A percentile compares a stretch with the other conserved stretches of the same genome.
These are phyloP conservation scores for Bombus impatiens DNA, from an alignment of 1,140 invertebrate genomes.

Conservation along the genomic window DNA sequence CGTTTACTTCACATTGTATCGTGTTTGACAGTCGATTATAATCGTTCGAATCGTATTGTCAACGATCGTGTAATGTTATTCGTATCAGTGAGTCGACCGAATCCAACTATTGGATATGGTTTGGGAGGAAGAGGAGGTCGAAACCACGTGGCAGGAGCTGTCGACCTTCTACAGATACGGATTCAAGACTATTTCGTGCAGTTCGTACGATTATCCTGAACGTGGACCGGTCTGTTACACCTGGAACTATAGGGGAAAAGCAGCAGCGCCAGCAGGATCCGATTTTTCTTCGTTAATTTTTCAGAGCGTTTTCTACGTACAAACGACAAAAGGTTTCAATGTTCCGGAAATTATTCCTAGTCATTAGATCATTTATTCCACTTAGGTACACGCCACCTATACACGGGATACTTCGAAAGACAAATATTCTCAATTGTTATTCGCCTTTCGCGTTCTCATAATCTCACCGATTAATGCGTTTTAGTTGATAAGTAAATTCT, in stretches of 20 bases:
- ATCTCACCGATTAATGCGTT: background rate
- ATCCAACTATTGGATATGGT: constrained; percentile 71
- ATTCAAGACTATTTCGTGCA: constrained; percentile 85
- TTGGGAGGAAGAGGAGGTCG: constrained; percentile 66
- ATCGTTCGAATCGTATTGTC: constrained; percentile 38
- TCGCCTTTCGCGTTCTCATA: no score
- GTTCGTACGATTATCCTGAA: constrained; percentile 85
- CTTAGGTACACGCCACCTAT: background rate
- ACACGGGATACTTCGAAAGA: background rate
- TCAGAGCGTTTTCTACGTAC: constrained; percentile 85
- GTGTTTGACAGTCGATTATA: constrained; percentile 12
- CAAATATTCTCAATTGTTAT: background rate
- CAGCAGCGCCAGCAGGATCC: constrained; percentile 76
- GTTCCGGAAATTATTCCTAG: constrained; percentile 19
- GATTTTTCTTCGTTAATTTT: constrained; percentile 85
- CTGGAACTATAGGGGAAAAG: constrained; percentile 11
- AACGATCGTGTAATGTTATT: constrained; percentile 25
- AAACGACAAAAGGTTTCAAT: constrained; percentile 86
- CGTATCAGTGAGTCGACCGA: constrained; percentile 48
- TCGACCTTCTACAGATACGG: constrained; percentile 83
- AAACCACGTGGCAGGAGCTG: constrained; percentile 81
- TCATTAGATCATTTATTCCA: background rate
- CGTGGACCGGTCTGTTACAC: constrained; percentile 82
- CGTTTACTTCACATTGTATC: background rate
- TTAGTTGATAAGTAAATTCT: background rate